Evolutionary conservation across 2,888 invertebrate genomes (phyloP).

Genomic region (Octonoba sinensis): DNA sequence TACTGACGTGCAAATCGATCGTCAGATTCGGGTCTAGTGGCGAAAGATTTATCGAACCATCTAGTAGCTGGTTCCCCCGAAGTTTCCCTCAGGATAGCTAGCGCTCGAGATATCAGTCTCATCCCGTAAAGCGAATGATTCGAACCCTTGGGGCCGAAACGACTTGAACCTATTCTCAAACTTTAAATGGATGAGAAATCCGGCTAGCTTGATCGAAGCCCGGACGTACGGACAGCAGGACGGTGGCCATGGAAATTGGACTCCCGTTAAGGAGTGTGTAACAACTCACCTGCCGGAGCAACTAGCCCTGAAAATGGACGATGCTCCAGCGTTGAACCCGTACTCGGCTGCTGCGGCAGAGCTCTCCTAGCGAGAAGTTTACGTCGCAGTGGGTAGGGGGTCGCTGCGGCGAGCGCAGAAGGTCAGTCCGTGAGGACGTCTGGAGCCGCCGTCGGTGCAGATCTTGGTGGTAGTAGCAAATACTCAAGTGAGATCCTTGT

Average conservation of each 20-base stretch:
- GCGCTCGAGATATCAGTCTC: constrained; percentile 72
- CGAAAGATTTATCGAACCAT: constrained; percentile 79
- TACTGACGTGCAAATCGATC: constrained; percentile 86
- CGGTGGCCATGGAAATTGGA: constrained; percentile 84
- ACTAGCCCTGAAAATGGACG: constrained; percentile 80
- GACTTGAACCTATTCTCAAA: constrained; percentile 78
- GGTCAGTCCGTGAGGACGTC: constrained; percentile 75
- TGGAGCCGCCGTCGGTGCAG: constrained; percentile 73
- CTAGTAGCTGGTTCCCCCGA: constrained; percentile 73
- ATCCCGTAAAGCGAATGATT: constrained; percentile 83
- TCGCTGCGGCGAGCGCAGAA: constrained; percentile 75
- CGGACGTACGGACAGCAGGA: constrained; percentile 77
- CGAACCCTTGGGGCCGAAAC: constrained; percentile 79
- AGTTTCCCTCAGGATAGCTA: constrained; percentile 82
- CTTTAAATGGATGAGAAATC: constrained; percentile 78
- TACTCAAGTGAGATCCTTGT: constrained; percentile 77
- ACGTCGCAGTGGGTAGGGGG: constrained; percentile 77
- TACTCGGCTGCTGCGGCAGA: constrained; percentile 71
- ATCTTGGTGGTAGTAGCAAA: constrained; percentile 82
- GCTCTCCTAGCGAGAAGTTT: constrained; percentile 69
- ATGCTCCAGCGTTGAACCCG: constrained; percentile 76
- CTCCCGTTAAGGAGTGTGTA: constrained; percentile 76
- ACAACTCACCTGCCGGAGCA: constrained; percentile 77
- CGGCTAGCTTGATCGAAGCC: constrained; percentile 75
- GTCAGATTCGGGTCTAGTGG: constrained; percentile 70